Conservation (phyloP, 2,113 vertebrate genomes). For the Ivindomyrus marchei region DNA sequence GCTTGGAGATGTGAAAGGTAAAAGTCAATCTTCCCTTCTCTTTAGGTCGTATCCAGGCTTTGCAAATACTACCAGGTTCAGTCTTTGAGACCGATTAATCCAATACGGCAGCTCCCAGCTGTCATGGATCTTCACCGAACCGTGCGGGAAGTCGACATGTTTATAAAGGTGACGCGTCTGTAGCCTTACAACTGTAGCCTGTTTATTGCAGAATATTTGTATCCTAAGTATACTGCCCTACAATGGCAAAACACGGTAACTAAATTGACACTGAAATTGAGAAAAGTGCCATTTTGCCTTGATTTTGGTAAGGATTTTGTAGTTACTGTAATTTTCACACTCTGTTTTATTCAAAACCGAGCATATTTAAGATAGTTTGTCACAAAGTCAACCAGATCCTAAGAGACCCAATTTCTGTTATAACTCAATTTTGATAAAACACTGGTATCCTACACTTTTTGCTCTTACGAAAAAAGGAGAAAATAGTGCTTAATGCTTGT, state of each 20-base stretch:
- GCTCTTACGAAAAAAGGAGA: not conserved
- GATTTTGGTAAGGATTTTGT: not conserved
- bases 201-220: not conserved
- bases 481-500: not conserved
- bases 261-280: not conserved
- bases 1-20: not conserved
- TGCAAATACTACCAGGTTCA: constrained; percentile 47
- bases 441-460: not conserved
- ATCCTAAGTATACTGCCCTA: not conserved
- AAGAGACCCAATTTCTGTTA: not conserved
- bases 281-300: not conserved
- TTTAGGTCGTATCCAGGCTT: constrained; percentile 52
- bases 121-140: constrained; percentile 55
- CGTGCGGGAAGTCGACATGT: constrained; percentile 59
- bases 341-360: not conserved
- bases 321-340: not conserved
- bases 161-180: constrained; percentile 49
- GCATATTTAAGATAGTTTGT: not conserved
- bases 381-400: not conserved
- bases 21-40: not conserved
- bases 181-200: not conserved
- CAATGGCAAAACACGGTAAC: not conserved
- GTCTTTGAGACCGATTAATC: constrained; percentile 38
- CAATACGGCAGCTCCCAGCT: constrained; percentile 31
- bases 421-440: not conserved